Evolutionary conservation across 2,888 invertebrate species (phyloP).

Genomic region (Tetragnatha montana): DNA sequence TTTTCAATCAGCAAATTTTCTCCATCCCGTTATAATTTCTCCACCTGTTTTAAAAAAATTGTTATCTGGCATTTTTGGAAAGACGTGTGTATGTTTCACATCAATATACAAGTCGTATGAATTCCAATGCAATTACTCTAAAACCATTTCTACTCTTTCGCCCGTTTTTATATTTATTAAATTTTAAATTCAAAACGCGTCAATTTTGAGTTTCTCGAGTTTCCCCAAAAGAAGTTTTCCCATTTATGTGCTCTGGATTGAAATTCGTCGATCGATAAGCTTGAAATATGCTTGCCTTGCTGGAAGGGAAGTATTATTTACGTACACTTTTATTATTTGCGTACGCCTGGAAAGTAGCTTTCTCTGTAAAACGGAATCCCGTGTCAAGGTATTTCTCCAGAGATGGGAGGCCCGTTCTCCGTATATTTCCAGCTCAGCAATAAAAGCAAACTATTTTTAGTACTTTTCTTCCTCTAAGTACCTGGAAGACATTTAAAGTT

Average conservation of each 20-base stretch:
- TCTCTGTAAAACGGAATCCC: slow-evolving; percentile 2
- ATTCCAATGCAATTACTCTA: too few relatives aligned
- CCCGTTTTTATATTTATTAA: too few relatives aligned
- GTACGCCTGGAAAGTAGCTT: neutral
- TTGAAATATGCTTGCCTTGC: neutral
- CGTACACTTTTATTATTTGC: neutral
- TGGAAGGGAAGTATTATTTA: neutral
- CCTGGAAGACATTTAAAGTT: slow-evolving; percentile 13
- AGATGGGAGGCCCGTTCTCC: slow-evolving; percentile 5
- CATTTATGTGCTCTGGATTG: neutral
- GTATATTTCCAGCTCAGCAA: slow-evolving; percentile 1
- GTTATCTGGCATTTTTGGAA: too few relatives aligned
- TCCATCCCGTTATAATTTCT: too few relatives aligned
- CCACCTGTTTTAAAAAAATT: too few relatives aligned
- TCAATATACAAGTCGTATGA: too few relatives aligned
- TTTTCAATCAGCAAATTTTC: too few relatives aligned
- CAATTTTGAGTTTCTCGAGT: too few relatives aligned
- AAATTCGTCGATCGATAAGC: neutral
- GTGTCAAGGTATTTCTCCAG: neutral
- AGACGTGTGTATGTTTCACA: too few relatives aligned
- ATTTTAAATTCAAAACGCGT: too few relatives aligned
- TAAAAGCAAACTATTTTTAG: slow-evolving; percentile 42
- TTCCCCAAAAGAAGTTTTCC: too few relatives aligned
- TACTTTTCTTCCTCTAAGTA: slow-evolving; percentile 33
- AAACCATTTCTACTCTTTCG: too few relatives aligned